phyloP scores from a whole-genome alignment of 2,797 vertebrate species.

The Phataginus tricuspis region DNA sequence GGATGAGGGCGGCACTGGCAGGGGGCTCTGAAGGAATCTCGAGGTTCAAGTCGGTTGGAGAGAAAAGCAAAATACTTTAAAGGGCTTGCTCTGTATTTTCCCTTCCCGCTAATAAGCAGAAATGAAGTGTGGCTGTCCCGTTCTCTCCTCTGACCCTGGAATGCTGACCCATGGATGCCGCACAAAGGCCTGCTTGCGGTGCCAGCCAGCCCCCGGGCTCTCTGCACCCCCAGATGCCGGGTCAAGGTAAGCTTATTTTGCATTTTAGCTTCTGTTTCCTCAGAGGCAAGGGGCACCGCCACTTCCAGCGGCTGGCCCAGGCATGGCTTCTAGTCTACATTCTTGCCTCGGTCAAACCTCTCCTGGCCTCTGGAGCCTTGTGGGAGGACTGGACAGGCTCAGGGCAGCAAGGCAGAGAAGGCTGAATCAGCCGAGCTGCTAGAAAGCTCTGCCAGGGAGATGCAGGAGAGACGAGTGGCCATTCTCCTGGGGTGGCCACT shows the following conservation, averaged over 20 bases:
- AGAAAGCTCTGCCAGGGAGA: not conserved
- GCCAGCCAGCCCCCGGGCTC: fast-evolving
- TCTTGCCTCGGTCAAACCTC: not conserved
- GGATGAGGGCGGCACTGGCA: not conserved
- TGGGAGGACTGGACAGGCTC: not conserved
- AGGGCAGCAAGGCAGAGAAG: not conserved
- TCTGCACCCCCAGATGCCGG: not conserved
- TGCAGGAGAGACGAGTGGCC: not conserved
- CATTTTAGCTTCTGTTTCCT: not conserved
- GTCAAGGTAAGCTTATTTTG: not conserved
- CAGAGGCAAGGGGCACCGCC: not conserved
- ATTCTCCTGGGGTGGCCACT: not conserved
- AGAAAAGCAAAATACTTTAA: not conserved
- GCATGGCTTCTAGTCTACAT: not conserved
- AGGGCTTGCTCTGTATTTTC: not conserved
- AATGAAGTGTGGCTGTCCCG: not conserved
- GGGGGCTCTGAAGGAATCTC: not conserved
- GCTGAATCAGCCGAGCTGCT: not conserved
- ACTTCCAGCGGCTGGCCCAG: not conserved
- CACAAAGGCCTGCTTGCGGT: fast-evolving
- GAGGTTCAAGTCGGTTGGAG: not conserved
- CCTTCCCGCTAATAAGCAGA: not conserved
- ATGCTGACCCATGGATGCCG: not conserved
- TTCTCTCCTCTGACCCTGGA: not conserved
- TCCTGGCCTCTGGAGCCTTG: not conserved